Base-by-base conservation (phyloP, 2,888 invertebrate species). In the Pristionchus fissidentatus region DNA sequence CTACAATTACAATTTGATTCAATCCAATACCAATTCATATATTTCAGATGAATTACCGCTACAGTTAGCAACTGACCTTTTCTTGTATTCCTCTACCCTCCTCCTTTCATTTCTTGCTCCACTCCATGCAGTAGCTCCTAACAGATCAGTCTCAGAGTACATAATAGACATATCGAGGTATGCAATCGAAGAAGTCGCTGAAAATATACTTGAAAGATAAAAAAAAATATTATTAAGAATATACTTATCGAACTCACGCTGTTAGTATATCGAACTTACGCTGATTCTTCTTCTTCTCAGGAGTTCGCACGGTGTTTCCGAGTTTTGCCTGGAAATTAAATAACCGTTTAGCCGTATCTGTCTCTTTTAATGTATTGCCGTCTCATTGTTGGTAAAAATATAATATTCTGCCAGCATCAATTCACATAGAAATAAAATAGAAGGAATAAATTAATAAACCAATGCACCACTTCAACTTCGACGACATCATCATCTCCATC, bases 121-220 rank as follows among this genome's bases (percentile, higher is more conserved):
- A 46, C 19, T 7, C 32, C 32, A 49, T 52, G 60, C 60, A 81
- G 80, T 81, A 13, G 62, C 80, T 62, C 80, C 80, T 10, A 81
- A 13, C 46, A 81, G 43, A 81, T 81, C 80, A 35, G 43, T 26
- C 22, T 81, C 62, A 13, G 29, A 46, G 62, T 81, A 43, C 62
- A 46, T 29, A 35, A 46, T 26, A 43, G 32, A 7, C n/a, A 46
- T 52, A 57, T 41, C 15, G 26, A 32, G 32, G 49, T 26, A 43
- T 22, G 73, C 8, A 46, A 19, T 32, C n/a, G n/a, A n/a, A n/a
- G n/a, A 29, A 7, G 70, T 7, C n/a, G 13, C 70, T 29, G 8
- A 35, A 70, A 29, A 29, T 26, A 13, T 10, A 70, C 8, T 8
- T 29, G 15, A 35, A 70, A 35, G 13, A 70, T 5, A 38, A 13